These are phyloP conservation scores for Trididemnum nubilum DNA, from an alignment of 23 tunicate species.

Conservation along the genomic window DNA sequence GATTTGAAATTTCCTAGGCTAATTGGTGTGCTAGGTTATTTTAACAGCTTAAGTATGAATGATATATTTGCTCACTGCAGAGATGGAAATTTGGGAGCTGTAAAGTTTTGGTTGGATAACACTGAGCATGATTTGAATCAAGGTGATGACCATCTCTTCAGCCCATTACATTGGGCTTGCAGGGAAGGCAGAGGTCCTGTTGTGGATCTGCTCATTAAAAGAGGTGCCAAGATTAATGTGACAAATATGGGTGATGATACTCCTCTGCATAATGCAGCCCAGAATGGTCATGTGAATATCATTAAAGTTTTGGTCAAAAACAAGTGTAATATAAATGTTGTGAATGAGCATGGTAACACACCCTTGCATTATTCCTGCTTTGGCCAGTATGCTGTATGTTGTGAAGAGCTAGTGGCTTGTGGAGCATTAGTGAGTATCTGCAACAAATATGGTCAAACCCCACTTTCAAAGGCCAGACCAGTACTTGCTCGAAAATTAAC, in stretches of 20 bases:
- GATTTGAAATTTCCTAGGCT: too few species aligned
- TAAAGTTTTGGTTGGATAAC: constrained; percentile 98
- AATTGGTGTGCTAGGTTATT: too few species aligned
- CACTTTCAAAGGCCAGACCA: constrained; percentile 87
- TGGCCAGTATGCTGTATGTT: constrained; percentile 73
- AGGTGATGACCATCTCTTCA: constrained; percentile 96
- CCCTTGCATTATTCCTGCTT: constrained; percentile 98
- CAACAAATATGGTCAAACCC: constrained; percentile 89
- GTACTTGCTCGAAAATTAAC: constrained; percentile 66
- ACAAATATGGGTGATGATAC: constrained; percentile 98
- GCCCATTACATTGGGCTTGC: constrained; percentile 97
- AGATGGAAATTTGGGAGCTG: constrained; percentile 88
- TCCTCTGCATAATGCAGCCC: constrained; percentile 97
- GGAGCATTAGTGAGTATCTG: constrained; percentile 86
- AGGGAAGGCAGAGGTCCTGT: constrained; percentile 80
- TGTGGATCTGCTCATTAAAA: constrained; percentile 66
- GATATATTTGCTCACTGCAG: constrained; percentile 86
- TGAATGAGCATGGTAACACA: constrained; percentile 90
- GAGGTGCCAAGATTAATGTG: constrained; percentile 89
- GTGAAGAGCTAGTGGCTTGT: constrained; percentile 71
- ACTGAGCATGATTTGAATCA: constrained; percentile 97
- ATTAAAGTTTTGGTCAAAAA: constrained; percentile 59
- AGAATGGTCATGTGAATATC: constrained; percentile 88
- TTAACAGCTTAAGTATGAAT: constrained; percentile 48
- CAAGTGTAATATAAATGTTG: constrained; percentile 84